These are phyloP conservation scores for Acromyrmex echinatior DNA, from an alignment of 1,140 invertebrate species.

Conservation along the genomic window DNA sequence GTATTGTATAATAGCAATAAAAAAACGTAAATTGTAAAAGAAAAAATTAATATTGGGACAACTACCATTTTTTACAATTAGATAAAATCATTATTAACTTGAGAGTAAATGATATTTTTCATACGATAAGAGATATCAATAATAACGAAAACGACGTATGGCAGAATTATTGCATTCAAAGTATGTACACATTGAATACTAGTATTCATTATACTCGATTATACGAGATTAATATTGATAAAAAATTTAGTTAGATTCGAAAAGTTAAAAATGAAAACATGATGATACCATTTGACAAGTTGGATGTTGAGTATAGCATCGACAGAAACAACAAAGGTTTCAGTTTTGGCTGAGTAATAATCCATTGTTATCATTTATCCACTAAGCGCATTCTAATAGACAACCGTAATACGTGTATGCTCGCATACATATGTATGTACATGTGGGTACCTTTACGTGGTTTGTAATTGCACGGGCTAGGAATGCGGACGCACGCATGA, in stretches of 20 bases:
- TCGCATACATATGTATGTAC: background rate
- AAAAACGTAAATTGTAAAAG: background rate
- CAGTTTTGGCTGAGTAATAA: slow-evolving; percentile 76
- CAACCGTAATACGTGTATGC: slow-evolving; percentile 67
- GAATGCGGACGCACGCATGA: slow-evolving; percentile 82
- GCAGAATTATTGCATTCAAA: background rate
- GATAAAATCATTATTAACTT: background rate
- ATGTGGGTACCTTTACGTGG: slow-evolving; percentile 37
- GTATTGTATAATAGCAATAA: background rate
- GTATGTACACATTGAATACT: background rate
- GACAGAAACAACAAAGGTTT: slow-evolving; percentile 64
- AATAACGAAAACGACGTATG: background rate
- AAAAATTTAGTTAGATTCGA: slow-evolving; percentile 4
- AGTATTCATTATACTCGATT: too few species aligned
- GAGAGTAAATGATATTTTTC: background rate
- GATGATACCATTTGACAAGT: background rate
- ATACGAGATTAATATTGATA: slow-evolving; percentile 25
- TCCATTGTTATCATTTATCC: slow-evolving; percentile 69
- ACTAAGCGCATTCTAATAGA: slow-evolving; percentile 78
- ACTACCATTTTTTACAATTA: background rate
- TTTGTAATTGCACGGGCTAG: slow-evolving; percentile 80
- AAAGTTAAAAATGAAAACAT: slow-evolving; percentile 20
- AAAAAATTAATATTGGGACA: background rate
- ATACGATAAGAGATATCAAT: background rate
- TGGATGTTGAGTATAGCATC: slow-evolving; percentile 21